These are phyloP conservation scores for Drosophila neocordata DNA, from an alignment of 1,140 invertebrate genomes.

Conservation along the genomic window DNA sequence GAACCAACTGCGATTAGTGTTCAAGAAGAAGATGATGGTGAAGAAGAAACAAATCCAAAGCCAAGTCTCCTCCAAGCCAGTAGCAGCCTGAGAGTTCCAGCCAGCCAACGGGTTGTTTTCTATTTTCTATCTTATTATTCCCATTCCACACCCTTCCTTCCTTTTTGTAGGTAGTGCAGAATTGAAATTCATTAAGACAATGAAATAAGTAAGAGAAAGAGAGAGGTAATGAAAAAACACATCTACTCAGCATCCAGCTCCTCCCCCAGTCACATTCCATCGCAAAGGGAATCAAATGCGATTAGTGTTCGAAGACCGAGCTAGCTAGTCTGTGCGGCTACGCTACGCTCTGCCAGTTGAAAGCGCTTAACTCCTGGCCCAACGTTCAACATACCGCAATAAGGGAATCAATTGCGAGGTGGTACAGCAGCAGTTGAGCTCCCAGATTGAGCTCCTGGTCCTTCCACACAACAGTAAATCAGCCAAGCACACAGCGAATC, in stretches of 20 bases:
- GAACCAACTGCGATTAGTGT: conserved; percentile 73
- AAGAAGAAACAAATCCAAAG: neutral
- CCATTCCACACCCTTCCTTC: conserved; percentile 19
- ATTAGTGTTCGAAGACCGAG: conserved; percentile 74
- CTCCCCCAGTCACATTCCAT: conserved; percentile 45
- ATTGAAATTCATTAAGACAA: conserved; percentile 21
- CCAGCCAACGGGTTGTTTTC: conserved; percentile 50
- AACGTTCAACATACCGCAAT: conserved; percentile 71
- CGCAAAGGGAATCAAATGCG: conserved; percentile 80
- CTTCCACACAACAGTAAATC: conserved; percentile 32
- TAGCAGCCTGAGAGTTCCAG: conserved; percentile 18
- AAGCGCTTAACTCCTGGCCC: conserved; percentile 73
- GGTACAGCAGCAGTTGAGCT: conserved; percentile 69
- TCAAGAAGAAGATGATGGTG: conserved; percentile 54
- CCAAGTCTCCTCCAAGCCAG: neutral
- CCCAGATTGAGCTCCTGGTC: conserved; percentile 30
- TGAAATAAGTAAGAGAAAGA: neutral
- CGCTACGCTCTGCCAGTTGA: conserved; percentile 67
- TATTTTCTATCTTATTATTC: conserved; percentile 18
- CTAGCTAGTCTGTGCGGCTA: conserved; percentile 48
- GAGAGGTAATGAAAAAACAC: neutral
- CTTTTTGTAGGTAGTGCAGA: conserved; percentile 55
- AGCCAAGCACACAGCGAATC: conserved; percentile 36
- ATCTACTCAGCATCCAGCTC: conserved; percentile 12
- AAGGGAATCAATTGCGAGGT: conserved; percentile 76